phyloP scores from a whole-genome alignment of 2,888 invertebrate genomes.

The Heliconius hortense region DNA sequence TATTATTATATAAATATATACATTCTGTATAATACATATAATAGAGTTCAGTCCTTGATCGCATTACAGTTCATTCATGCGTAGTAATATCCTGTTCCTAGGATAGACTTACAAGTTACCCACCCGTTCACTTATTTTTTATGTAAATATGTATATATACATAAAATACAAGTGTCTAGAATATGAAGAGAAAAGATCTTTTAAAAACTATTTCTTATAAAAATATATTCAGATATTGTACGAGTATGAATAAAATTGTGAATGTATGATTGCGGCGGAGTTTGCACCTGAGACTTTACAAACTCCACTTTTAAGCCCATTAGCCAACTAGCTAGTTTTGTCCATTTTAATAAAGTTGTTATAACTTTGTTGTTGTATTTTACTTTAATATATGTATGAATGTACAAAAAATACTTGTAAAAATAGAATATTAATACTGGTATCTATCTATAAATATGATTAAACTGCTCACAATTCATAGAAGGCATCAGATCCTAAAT shows the following conservation, averaged over 20 bases:
- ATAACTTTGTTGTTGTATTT: background rate
- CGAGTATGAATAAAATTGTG: too few species aligned
- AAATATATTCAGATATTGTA: background rate
- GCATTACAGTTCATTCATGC: constrained; percentile 33
- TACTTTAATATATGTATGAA: background rate
- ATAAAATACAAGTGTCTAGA: background rate
- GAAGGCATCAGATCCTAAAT: background rate
- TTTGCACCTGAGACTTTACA: background rate
- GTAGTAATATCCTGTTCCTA: constrained; percentile 23
- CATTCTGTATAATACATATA: constrained; percentile 2
- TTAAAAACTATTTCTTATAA: background rate
- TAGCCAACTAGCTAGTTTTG: background rate
- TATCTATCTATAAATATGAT: background rate
- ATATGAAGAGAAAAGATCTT: background rate
- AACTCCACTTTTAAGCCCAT: background rate
- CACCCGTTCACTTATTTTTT: background rate
- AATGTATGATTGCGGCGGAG: background rate
- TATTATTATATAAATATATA: background rate
- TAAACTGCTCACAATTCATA: background rate
- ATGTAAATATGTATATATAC: background rate
- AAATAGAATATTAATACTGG: background rate
- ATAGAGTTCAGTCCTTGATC: constrained; percentile 20
- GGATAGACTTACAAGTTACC: constrained; percentile 20
- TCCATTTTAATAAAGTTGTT: background rate
- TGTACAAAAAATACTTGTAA: background rate